phyloP scores from a whole-genome alignment of 2,888 invertebrate species.

The Eudasyphora cyanicolor region DNA sequence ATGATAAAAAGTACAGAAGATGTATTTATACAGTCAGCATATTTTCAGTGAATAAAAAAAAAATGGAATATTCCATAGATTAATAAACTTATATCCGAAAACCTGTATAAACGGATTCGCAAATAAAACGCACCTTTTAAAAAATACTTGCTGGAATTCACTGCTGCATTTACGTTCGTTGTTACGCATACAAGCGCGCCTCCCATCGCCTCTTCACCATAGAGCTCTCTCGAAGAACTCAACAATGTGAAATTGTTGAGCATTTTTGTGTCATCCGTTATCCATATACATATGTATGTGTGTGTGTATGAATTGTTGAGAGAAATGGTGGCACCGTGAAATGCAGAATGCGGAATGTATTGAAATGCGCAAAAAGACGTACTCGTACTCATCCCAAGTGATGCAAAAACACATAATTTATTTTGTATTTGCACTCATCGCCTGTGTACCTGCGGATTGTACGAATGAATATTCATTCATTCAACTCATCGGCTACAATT shows the following conservation, averaged over 20 bases:
- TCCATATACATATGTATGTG: slow-evolving; percentile 49
- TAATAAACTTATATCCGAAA: too few species aligned
- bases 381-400: slow-evolving; percentile 45
- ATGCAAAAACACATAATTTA: slow-evolving; percentile 63
- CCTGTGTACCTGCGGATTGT: background rate
- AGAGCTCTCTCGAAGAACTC: background rate
- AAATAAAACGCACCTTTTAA: too few species aligned
- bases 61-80: too few species aligned
- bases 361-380: slow-evolving; percentile 34
- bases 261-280: background rate
- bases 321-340: slow-evolving; percentile 37
- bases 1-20: too few species aligned
- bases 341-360: slow-evolving; percentile 57
- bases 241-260: background rate
- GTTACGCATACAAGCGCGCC: too few species aligned
- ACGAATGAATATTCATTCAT: background rate
- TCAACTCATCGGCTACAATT: background rate
- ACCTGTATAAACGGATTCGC: too few species aligned
- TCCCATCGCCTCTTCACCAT: too few species aligned
- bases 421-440: slow-evolving; percentile 53
- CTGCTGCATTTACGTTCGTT: too few species aligned
- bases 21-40: too few species aligned
- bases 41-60: too few species aligned
- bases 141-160: too few species aligned
- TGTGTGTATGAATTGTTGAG: slow-evolving; percentile 34